Conservation (phyloP, 2,113 vertebrate species). For the Indicator maculatus region DNA sequence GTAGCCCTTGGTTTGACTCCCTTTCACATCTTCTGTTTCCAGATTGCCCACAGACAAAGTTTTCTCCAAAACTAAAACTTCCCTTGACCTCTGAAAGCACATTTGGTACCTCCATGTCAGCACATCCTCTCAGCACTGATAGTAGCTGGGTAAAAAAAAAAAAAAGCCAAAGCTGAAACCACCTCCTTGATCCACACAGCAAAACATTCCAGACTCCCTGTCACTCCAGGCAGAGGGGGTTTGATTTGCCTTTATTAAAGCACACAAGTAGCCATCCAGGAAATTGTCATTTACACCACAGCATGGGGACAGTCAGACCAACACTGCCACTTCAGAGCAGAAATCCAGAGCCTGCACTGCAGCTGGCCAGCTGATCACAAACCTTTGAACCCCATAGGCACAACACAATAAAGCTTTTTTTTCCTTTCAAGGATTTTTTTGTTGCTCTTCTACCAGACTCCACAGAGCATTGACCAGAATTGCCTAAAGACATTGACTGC, state of each 20-base stretch:
- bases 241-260: conserved; percentile 65
- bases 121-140: accelerated
- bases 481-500: conserved; percentile 2
- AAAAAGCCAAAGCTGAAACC: background rate
- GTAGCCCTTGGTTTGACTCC: too few relatives aligned
- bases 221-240: background rate
- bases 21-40: background rate
- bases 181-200: too few relatives aligned
- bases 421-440: background rate
- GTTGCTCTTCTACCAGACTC: background rate
- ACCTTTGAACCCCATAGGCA: conserved; percentile 45
- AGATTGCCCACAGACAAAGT: background rate
- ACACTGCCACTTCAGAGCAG: background rate
- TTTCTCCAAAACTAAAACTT: background rate
- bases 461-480: conserved; percentile 35
- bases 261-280: conserved; percentile 61
- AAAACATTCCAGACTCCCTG: background rate
- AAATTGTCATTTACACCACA: conserved; percentile 25
- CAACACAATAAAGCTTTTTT: conserved; percentile 60
- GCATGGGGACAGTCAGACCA: conserved; percentile 14
- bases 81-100: background rate
- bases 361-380: background rate
- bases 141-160: background rate
- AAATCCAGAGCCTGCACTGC: conserved; percentile 20
- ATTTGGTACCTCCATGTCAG: accelerated